These are phyloP conservation scores for Zaprionus vittiger DNA, from an alignment of 1,140 invertebrate genomes.

Conservation along the genomic window DNA sequence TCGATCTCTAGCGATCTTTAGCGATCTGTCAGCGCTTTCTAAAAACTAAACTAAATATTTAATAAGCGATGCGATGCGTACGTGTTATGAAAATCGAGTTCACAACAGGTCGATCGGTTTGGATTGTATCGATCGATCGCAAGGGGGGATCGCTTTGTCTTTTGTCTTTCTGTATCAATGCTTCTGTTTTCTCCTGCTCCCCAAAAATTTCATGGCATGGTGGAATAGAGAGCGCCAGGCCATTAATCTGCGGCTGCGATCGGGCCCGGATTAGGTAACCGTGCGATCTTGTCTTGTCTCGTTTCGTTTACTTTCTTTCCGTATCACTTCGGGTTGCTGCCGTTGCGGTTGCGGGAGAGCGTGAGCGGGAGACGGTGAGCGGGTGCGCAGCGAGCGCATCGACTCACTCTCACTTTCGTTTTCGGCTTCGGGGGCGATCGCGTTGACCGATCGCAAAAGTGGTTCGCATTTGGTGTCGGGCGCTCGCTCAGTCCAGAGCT, in stretches of 20 bases:
- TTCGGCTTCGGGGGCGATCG: conserved; percentile 16
- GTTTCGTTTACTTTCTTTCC: conserved; percentile 72
- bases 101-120: conserved; percentile 27
- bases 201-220: conserved; percentile 53
- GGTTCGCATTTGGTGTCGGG: conserved; percentile 60
- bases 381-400: background rate
- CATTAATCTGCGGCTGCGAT: conserved; percentile 59
- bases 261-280: conserved; percentile 68
- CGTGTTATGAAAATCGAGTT: conserved; percentile 40
- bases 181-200: conserved; percentile 69
- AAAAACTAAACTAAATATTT: conserved; percentile 39
- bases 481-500: conserved; percentile 59
- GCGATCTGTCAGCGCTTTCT: conserved; percentile 54
- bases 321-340: conserved; percentile 27
- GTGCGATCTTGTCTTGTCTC: conserved; percentile 42
- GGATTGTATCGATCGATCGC: background rate
- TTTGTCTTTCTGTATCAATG: conserved; percentile 47
- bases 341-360: conserved; percentile 5
- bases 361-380: background rate
- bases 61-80: conserved; percentile 45
- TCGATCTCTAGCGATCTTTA: background rate
- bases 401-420: conserved; percentile 39
- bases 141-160: conserved; percentile 2
- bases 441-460: conserved; percentile 57
- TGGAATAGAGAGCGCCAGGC: conserved; percentile 49